Percentiles rank a stretch among this genome's conserved stretches.
Conservation (phyloP, 2,888 invertebrate species). For the Coleophora deauratella region DNA sequence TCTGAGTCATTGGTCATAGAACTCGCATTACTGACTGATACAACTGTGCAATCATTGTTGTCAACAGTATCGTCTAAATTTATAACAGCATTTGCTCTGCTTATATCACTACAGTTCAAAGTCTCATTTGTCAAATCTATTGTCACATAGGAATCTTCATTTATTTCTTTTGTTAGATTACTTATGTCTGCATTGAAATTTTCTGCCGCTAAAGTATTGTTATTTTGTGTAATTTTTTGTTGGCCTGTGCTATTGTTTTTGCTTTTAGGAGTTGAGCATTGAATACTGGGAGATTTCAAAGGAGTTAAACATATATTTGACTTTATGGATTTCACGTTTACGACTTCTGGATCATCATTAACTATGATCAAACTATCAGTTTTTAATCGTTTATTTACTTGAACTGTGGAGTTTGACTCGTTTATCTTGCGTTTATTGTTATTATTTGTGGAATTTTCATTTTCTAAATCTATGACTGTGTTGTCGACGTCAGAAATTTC, state of each 20-base stretch:
- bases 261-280: conserved; percentile 42
- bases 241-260: conserved; percentile 12
- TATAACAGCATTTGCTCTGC: conserved; percentile 24
- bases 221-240: conserved; percentile 14
- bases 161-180: conserved; percentile 41
- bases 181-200: conserved; percentile 24
- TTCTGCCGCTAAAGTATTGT: conserved; percentile 13
- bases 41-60: conserved; percentile 31
- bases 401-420: conserved; percentile 6
- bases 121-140: conserved; percentile 48
- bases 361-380: conserved; percentile 21
- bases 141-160: conserved; percentile 43
- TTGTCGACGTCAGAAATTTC: conserved; percentile 11
- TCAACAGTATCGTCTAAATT: conserved; percentile 37
- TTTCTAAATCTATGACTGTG: conserved; percentile 25
- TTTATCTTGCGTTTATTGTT: conserved; percentile 1
- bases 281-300: conserved; percentile 9
- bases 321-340: conserved; percentile 13
- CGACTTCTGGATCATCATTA: conserved; percentile 28
- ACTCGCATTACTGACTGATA: conserved; percentile 29
- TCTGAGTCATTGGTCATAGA: conserved; percentile 54
- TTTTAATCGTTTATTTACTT: conserved; percentile 9
- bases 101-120: conserved; percentile 6
- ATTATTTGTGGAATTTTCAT: too few species aligned
- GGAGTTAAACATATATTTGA: background rate